Conservation (phyloP, 2,113 vertebrate species). For the Pelodiscus sinensis region DNA sequence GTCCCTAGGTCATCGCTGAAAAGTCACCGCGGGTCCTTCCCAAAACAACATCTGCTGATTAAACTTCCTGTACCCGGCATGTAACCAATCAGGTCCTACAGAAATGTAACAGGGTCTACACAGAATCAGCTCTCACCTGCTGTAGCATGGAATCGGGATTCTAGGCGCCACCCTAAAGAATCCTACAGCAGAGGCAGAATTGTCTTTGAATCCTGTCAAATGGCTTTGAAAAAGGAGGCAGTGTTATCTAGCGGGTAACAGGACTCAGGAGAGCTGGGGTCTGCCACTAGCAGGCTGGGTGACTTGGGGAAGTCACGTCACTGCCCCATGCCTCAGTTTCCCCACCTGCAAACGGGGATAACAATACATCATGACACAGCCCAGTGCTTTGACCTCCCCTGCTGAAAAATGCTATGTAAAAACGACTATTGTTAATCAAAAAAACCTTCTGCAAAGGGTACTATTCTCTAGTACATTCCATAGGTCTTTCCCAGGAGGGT, state of each 20-base stretch:
- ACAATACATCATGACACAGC: too few relatives aligned
- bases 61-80: not conserved
- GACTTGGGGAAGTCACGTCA: fast-evolving
- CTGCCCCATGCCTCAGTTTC: slow-evolving; percentile 11
- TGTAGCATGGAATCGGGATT: not conserved
- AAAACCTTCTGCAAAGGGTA: not conserved
- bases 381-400: fast-evolving
- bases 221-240: not conserved
- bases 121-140: fast-evolving
- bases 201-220: not conserved
- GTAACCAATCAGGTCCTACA: fast-evolving
- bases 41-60: not conserved
- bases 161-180: not conserved
- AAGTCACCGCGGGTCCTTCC: not conserved
- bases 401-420: not conserved
- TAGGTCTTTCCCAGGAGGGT: not conserved
- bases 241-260: fast-evolving
- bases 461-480: not conserved
- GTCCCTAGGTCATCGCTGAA: not conserved
- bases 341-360: not conserved
- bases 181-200: not conserved
- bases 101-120: not conserved
- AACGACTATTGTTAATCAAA: not conserved
- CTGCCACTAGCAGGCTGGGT: not conserved
- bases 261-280: not conserved